phyloP scores from a whole-genome alignment of 2,797 vertebrate genomes.

The Urocyon cinereoargenteus region DNA sequence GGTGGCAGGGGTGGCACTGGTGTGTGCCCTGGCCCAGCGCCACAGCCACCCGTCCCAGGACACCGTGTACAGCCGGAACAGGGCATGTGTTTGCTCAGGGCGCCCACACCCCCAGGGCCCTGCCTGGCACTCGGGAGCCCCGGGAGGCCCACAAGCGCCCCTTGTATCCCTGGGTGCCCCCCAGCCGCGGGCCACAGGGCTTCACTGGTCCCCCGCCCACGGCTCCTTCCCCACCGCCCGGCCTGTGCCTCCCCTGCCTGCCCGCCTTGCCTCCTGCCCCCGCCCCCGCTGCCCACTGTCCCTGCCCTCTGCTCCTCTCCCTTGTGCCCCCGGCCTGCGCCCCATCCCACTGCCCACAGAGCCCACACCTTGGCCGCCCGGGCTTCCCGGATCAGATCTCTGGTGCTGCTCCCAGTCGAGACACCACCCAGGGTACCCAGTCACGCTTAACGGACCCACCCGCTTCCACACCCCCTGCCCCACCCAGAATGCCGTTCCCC shows the following conservation, averaged over 20 bases:
- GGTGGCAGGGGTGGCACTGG: not conserved
- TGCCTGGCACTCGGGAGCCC: not conserved
- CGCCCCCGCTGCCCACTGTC: not conserved
- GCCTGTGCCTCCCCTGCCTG: accelerated
- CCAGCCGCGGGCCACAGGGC: accelerated
- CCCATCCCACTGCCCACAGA: no score
- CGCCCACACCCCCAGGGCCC: not conserved
- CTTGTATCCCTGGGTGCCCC: not conserved
- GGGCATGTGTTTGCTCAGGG: conserved; percentile 75
- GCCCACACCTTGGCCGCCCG: accelerated
- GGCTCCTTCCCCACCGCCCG: accelerated
- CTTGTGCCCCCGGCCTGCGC: not conserved
- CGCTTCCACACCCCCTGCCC: not conserved
- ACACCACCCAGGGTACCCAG: accelerated
- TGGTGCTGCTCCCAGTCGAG: no score
- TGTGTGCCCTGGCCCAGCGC: conserved; percentile 9
- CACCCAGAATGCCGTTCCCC: not conserved
- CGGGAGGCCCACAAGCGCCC: not conserved
- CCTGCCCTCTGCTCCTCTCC: not conserved
- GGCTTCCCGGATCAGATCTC: not conserved
- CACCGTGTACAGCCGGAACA: conserved; percentile 43
- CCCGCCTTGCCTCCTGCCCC: not conserved
- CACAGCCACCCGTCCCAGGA: conserved; percentile 1
- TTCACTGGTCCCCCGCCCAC: not conserved
- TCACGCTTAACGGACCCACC: accelerated